Evolutionary conservation across 2,888 invertebrate genomes (phyloP), one percentile per base, ranked within the genome.

Genomic region (Polyommatus icarus): DNA sequence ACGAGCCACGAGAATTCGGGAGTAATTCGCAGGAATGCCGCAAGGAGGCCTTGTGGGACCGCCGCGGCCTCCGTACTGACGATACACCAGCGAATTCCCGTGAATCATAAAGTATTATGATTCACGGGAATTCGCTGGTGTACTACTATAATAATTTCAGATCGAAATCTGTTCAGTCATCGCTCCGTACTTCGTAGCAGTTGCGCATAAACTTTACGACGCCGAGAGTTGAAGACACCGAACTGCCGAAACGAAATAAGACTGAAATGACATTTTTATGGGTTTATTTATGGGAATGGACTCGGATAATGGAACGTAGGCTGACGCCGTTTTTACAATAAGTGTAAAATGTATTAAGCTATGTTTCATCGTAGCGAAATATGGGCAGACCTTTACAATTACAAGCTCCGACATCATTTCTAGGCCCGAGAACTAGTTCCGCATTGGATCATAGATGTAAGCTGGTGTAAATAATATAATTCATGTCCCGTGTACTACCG

Each of bases 241-340:
- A 67, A 67, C 6, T 32, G 32, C 29, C 29, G 29, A 67, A 67
- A 18, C 67, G 32, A 67, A 67, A 67, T 67, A 67, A 67, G 67
- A 67, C 67, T 67, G 67, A 67, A 67, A 29, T 67, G 29, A 67
- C 67, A 67, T 67, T 67, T 67, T 67, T 67, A 67, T 67, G 29
- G 67, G 67, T 32, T 67, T 67, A 67, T 67, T 67, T 67, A 67
- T 29, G 6, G 29, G 67, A 29, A 67, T 67, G 29, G 29, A 67
- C 32, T 32, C 29, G 67, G 67, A 67, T 67, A 32, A 67, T 67
- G 29, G 67, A 61, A 24, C 24, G 61, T 61, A 61, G 61, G 61
- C 59, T 20, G 59, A n/a, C 12, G 24, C 24, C 8, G 24, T 24
- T 24, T 61, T 61, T 61, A 61, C 61, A 61, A 50, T 59, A 59